These are phyloP conservation scores for Psilopsiagon aurifrons DNA, from an alignment of 2,113 vertebrate species.

Conservation along the genomic window DNA sequence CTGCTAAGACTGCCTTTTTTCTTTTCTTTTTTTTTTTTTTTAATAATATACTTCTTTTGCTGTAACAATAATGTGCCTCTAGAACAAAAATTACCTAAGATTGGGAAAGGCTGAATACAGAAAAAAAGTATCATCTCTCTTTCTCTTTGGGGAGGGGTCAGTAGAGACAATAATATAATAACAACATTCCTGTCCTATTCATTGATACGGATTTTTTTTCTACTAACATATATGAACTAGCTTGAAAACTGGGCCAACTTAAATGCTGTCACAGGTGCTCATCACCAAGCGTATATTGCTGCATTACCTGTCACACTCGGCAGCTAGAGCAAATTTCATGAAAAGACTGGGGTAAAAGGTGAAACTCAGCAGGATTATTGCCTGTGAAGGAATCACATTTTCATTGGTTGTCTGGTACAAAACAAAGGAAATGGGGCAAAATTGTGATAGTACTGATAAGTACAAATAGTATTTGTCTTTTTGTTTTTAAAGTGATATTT, in stretches of 20 bases:
- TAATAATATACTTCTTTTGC: neutral
- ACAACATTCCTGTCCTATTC: conserved; percentile 11
- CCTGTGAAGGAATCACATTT: conserved; percentile 20
- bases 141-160: neutral
- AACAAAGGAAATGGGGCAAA: conserved; percentile 16
- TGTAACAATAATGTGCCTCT: neutral
- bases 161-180: neutral
- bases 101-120: neutral
- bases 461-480: neutral
- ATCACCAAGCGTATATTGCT: neutral
- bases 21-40: neutral
- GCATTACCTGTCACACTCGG: neutral
- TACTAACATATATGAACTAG: neutral
- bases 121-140: neutral
- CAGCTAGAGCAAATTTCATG: neutral
- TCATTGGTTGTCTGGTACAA: neutral
- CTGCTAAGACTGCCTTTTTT: neutral
- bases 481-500: neutral
- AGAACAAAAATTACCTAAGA: conserved; percentile 19
- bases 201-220: neutral
- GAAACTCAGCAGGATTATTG: conserved; percentile 10
- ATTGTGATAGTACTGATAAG: neutral
- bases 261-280: conserved; percentile 29
- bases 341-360: conserved; percentile 16
- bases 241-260: conserved; percentile 46